Evolutionary conservation across 2,797 vertebrate genomes (phyloP).

Genomic region (Sebastes hopkinsi): DNA sequence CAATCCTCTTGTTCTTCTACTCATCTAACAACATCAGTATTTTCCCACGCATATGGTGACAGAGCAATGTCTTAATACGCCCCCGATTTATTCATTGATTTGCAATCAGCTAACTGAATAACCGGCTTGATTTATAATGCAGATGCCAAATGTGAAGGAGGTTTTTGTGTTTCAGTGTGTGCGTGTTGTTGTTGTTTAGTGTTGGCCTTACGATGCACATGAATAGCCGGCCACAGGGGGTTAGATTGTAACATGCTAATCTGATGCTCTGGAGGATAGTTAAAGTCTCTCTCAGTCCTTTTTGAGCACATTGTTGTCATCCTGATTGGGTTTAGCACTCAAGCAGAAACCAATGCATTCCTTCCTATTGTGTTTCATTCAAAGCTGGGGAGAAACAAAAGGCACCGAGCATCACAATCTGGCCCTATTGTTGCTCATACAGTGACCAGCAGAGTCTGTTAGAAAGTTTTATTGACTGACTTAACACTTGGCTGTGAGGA

Average conservation of each 20-base stretch:
- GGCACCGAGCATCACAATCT: constrained; percentile 59
- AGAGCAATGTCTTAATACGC: background rate
- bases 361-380: constrained; percentile 75
- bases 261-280: constrained; percentile 76
- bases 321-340: constrained; percentile 80
- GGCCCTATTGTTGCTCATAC: constrained; percentile 72
- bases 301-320: constrained; percentile 79
- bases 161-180: constrained; percentile 26
- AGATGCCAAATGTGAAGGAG: constrained; percentile 21
- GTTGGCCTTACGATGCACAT: constrained; percentile 63
- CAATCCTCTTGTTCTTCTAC: background rate
- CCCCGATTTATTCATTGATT: constrained; percentile 60
- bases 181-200: constrained; percentile 54
- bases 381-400: constrained; percentile 75
- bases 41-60: constrained; percentile 11
- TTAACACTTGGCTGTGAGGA: constrained; percentile 60
- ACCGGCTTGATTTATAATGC: constrained; percentile 31
- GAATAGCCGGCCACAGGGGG: constrained; percentile 65
- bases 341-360: constrained; percentile 77
- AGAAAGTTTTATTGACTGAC: constrained; percentile 65
- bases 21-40: background rate
- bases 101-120: constrained; percentile 48
- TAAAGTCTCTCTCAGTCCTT: constrained; percentile 76
- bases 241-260: constrained; percentile 77
- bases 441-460: constrained; percentile 70